These are phyloP conservation scores for Benitochromis conjunctus DNA, from an alignment of 2,113 vertebrate genomes.

Conservation along the genomic window DNA sequence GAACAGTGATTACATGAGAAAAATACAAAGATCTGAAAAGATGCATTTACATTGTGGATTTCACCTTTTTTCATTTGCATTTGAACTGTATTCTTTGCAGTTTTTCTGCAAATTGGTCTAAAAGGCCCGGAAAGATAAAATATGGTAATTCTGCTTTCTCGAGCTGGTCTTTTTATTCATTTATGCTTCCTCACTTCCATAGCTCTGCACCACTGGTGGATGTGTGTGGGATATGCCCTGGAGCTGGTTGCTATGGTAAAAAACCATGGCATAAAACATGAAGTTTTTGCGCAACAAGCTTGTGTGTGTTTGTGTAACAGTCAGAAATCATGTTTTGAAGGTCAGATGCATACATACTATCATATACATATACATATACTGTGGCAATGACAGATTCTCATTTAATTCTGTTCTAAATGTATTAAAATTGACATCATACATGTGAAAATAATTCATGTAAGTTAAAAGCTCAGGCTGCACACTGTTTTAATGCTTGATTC, in stretches of 20 bases:
- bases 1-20: background rate
- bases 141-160: background rate
- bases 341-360: background rate
- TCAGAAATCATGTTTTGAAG: background rate
- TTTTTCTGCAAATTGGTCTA: background rate
- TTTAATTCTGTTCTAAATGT: background rate
- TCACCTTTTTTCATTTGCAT: background rate
- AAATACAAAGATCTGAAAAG: background rate
- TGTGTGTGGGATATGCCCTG: constrained; percentile 38
- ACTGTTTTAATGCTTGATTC: background rate
- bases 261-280: constrained; percentile 9
- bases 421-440: background rate
- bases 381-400: background rate
- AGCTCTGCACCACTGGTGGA: background rate
- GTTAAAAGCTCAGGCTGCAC: background rate
- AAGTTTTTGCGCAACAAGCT: constrained; percentile 7
- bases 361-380: background rate
- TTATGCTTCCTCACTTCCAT: background rate
- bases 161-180: constrained; percentile 9
- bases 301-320: background rate
- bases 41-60: background rate
- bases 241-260: constrained; percentile 58
- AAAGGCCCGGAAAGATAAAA: background rate
- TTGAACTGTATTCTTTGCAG: background rate
- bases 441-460: background rate